Evolutionary conservation across 30 jellyfish, hydroid and myxozoan genomes (phyloP), one percentile per base, ranked within the genome.

Genomic region (Hydractinia echinata): DNA sequence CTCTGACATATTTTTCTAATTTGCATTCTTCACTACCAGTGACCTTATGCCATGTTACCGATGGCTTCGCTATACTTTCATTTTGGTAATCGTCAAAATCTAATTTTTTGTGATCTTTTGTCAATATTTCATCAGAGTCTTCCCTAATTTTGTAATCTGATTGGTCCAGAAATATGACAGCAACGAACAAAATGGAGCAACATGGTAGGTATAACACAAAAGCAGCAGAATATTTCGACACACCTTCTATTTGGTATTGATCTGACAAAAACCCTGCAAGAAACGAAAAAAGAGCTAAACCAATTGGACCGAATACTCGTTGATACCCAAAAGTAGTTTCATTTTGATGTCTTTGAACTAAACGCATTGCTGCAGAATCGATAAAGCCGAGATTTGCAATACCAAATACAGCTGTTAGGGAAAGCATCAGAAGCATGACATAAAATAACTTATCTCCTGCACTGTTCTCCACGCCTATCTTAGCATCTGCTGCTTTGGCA

Each of bases 291-390:
- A 89, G 64, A 10, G 95, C 95, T 67, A 79, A 84, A 5, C 96
- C 96, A 66, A 89, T 86, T 58, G 96, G 87, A n/a, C 95, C 96
- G 83, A 87, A 84, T 4, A 89, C 69, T 54, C 96, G 66, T 56
- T 82, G 92, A 70, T 76, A 79, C 4, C 95, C 96, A 81, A 79
- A 89, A 64, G 83, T 86, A 62, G 82, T 81, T 21, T 16, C 21
- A 7, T 53, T 14, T 6, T 16, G 51, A n/a, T 76, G 21, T 81
- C 81, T 85, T 5, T 77, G 51, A 1, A 89, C 95, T 13, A 88
- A 54, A 30, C 67, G 80, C 30, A 89, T 79, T n/a, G 82, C 81
- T 5, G 79, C 55, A 21, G 95, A 91, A 84, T 89, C 96, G 67
- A 85, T 73, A 51, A 83, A 82, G 44, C 87, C 91, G 30, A 83